Base-by-base conservation (phyloP, 2,888 invertebrate genomes). In the Aricia artaxerxes region DNA sequence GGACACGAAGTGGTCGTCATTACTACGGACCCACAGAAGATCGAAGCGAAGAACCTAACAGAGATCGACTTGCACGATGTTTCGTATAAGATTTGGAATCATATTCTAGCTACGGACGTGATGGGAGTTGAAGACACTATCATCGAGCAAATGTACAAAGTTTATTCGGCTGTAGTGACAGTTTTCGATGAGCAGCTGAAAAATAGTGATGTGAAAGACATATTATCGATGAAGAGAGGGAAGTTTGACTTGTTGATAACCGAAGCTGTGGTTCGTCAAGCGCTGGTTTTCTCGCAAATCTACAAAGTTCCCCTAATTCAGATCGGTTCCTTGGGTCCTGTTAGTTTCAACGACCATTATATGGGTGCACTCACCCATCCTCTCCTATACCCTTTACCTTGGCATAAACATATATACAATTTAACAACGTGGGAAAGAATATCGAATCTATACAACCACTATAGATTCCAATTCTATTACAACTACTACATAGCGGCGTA, bases 1-100 rank as follows among this genome's bases (percentile, higher is more conserved):
- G 94, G 94, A 1, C 94, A 95, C 79, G 87, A 94, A 76, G 81
- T 95, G 0, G 86, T 89, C 0, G 85, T 92, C 0, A 82, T 92
- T 1, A 92, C 94, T 1, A 64, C 94, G 5, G 83, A 92, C 79
- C 91, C 93, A 1, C 85, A 83, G 5, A 89, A 84, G 40, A 82
- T 85, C 1, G 83, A 86, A 79, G 88, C 86, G 1, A 44, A 61
- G 6, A 93, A 91, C 78, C 84, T 90, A 3, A 90, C 85, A 2
- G 91, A 93, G 85, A 90, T 94, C 7, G 86, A 90, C 61, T 78
- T 90, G 0, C 85, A 89, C n/a, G 86, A 88, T 64, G 13, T 87
- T 40, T 86, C 88, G 0, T 88, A 88, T 24, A 6, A 79, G 81
- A 5, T 84, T n/a, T 78, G 44, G 76, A 61, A 82, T 49, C 80